Base-by-base conservation (phyloP, 2,113 vertebrate genomes). In the Nestor notabilis region DNA sequence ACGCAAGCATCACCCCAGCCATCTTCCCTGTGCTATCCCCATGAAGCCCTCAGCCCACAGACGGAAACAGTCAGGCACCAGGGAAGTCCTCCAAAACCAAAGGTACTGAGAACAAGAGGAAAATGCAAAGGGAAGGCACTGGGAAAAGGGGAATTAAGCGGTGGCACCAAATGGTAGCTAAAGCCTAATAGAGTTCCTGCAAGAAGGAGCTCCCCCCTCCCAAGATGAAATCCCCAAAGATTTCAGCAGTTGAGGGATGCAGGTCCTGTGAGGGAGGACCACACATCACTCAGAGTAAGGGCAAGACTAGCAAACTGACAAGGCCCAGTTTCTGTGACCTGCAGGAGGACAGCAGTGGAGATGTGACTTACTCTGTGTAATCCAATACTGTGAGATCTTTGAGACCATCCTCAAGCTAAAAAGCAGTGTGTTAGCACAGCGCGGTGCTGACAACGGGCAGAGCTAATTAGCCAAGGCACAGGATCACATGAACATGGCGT, bases 261-360 rank as follows among this genome's bases (percentile, higher is more conserved):
- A 43, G 37, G 37, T 39, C 35, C 33, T 72, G 0, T 72, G 0
- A 0, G 0, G 1, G 53, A 33, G 49, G 23, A 35, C 23, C 52
- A 37, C 14, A 16, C 55, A 23, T n/a, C 53, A 81, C 11, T 31
- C n/a, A 69, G 37, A 21, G 25, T 44, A 75, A 61, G 50, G 33
- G 56, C 56, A 80, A 35, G 31, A 28, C 46, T 18, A 33, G 18
- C 60, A 58, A 79, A 50, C 35, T 4, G 1, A 72, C 52, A 55
- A 61, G 24, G 15, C 28, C 44, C 56, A 27, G 19, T 24, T 76
- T n/a, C 25, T 60, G 24, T 41, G 39, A 53, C 25, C 39, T 56
- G 43, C 37, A 29, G 74, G 81, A 74, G 70, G 21, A 20, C 47
- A 79, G 61, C 70, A 53, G 18, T 2, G 9, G n/a, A 44, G 76